A percentile compares a stretch with the other conserved stretches of the same genome.
These are phyloP conservation scores for Scophthalmus maximus DNA, from an alignment of 2,113 vertebrate genomes.

Conservation along the genomic window DNA sequence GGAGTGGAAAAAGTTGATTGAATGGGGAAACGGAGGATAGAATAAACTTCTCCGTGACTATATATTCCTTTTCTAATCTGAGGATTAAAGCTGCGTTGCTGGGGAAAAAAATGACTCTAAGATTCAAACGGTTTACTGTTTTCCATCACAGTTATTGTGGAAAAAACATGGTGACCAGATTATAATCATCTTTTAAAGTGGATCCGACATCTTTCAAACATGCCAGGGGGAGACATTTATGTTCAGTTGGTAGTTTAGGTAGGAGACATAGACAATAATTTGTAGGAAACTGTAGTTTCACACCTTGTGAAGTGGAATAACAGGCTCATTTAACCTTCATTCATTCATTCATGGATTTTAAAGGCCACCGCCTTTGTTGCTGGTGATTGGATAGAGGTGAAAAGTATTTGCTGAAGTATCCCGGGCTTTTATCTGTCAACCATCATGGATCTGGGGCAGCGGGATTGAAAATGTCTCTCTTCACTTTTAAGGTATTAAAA, in stretches of 20 bases:
- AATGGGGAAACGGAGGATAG: slow-evolving; percentile 18
- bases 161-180: not conserved
- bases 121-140: slow-evolving; percentile 37
- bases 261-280: not conserved
- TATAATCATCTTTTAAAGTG: not conserved
- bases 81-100: slow-evolving; percentile 37
- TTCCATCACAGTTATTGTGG: slow-evolving; percentile 7
- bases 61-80: slow-evolving; percentile 46
- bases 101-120: slow-evolving; percentile 31
- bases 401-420: too few relatives aligned
- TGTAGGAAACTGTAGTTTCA: not conserved
- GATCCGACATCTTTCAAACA: slow-evolving; percentile 1
- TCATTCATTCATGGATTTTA: too few relatives aligned
- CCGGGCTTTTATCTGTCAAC: too few relatives aligned
- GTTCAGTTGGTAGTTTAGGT: not conserved
- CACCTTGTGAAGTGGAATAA: not conserved
- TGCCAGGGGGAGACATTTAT: not conserved
- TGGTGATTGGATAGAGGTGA: too few relatives aligned
- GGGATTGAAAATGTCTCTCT: too few relatives aligned
- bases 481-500: too few relatives aligned
- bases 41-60: slow-evolving; percentile 36
- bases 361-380: not conserved
- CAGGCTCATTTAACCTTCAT: too few relatives aligned
- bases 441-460: too few relatives aligned
- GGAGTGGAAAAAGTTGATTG: not conserved